Evolutionary conservation across 2,888 invertebrate genomes (phyloP).

Genomic region (Cryptus viduatorius): DNA sequence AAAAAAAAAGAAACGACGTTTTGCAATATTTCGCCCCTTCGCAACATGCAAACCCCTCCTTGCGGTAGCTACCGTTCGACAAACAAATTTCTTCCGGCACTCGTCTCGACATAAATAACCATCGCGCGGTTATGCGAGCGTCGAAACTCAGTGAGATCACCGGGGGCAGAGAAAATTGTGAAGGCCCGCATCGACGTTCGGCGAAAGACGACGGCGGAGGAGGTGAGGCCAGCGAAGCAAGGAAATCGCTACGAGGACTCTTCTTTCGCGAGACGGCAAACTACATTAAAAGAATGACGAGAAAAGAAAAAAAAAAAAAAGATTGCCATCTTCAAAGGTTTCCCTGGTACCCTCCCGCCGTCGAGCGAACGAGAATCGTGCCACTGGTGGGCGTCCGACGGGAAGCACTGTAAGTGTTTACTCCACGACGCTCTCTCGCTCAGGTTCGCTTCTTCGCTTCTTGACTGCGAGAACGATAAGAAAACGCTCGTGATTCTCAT

Average conservation of each 20-base stretch:
- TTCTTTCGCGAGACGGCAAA: constrained; percentile 58
- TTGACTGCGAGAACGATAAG: constrained; percentile 56
- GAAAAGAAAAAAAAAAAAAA: constrained; percentile 48
- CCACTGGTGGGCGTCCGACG: constrained; percentile 35
- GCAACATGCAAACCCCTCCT: background rate
- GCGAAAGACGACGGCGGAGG: background rate
- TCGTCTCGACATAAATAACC: constrained; percentile 59
- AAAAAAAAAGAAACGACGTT: background rate
- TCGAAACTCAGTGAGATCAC: constrained; percentile 55
- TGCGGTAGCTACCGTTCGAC: constrained; percentile 51
- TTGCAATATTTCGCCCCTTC: constrained; percentile 17
- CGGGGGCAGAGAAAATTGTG: constrained; percentile 54
- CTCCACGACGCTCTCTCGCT: constrained; percentile 51
- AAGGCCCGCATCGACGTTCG: constrained; percentile 46
- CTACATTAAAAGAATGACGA: constrained; percentile 66
- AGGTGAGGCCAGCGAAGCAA: constrained; percentile 8
- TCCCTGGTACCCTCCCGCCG: constrained; percentile 46
- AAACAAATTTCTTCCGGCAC: constrained; percentile 64
- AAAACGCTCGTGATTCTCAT: constrained; percentile 61
- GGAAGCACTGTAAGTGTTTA: constrained; percentile 67
- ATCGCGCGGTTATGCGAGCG: constrained; percentile 58
- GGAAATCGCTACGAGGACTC: constrained; percentile 62
- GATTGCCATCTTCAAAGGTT: constrained; percentile 69
- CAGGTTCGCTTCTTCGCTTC: constrained; percentile 45
- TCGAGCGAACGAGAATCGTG: constrained; percentile 41